Evolutionary conservation across 2,113 vertebrate species (phyloP).

Genomic region (Orthonyx spaldingii): DNA sequence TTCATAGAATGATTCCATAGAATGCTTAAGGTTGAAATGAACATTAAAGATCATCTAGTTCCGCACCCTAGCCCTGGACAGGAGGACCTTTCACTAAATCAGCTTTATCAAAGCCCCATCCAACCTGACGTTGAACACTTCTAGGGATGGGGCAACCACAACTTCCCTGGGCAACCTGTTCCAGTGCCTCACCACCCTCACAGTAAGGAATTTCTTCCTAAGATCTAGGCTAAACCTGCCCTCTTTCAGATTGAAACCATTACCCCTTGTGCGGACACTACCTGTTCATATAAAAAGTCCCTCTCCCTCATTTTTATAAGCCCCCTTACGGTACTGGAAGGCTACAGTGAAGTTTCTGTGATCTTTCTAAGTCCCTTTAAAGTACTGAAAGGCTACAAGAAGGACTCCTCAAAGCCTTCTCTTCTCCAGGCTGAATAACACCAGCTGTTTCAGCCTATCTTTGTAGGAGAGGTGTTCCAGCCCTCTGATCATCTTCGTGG

Average conservation of each 20-base stretch:
- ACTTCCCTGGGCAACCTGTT: neutral
- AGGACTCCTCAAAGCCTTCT: neutral
- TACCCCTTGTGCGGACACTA: neutral
- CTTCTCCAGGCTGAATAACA: neutral
- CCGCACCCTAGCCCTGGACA: neutral
- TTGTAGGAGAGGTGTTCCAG: neutral
- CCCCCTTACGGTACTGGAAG: neutral
- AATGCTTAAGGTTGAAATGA: neutral
- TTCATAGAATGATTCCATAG: neutral
- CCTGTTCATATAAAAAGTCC: neutral
- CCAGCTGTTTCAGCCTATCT: neutral
- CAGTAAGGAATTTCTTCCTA: neutral
- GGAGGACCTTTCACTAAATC: neutral
- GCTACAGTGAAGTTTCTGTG: neutral
- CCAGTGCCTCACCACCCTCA: fast-evolving
- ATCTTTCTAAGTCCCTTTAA: neutral
- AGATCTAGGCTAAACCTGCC: neutral
- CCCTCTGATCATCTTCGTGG: neutral
- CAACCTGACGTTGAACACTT: neutral
- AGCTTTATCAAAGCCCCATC: neutral
- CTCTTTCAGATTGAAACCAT: neutral
- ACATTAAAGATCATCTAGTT: neutral
- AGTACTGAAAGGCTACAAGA: too few relatives aligned
- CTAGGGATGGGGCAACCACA: neutral
- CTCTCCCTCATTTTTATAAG: neutral